Evolutionary conservation across 2,888 invertebrate genomes (phyloP).

Genomic region (Lordiphosa andalusiaca): DNA sequence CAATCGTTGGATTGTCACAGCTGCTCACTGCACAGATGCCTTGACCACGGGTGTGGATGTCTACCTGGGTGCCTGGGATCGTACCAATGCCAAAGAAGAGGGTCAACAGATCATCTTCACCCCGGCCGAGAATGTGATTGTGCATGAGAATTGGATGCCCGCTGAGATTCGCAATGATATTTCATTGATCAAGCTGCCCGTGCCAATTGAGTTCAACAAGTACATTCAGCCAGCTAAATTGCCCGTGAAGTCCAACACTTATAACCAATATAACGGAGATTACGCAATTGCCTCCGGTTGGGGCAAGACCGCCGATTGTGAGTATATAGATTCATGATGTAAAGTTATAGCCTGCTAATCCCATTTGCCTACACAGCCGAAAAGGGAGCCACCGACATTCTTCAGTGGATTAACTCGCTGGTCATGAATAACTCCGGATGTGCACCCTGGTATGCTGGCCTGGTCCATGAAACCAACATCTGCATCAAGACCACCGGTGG

Average conservation of each 20-base stretch:
- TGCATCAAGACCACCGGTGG: slow-evolving; percentile 72
- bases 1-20: slow-evolving; percentile 72
- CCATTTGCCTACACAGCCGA: slow-evolving; percentile 29
- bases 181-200: slow-evolving; percentile 80
- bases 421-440: slow-evolving; percentile 62
- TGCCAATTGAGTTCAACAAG: slow-evolving; percentile 75
- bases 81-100: slow-evolving; percentile 51
- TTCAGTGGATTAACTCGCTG: slow-evolving; percentile 59
- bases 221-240: slow-evolving; percentile 62
- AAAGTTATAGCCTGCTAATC: background rate
- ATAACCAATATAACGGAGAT: slow-evolving; percentile 52
- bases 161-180: slow-evolving; percentile 79
- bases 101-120: slow-evolving; percentile 66
- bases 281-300: slow-evolving; percentile 74
- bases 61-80: slow-evolving; percentile 68
- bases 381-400: slow-evolving; percentile 45
- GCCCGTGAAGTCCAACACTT: slow-evolving; percentile 46
- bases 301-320: slow-evolving; percentile 72
- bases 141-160: slow-evolving; percentile 78
- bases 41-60: slow-evolving; percentile 68
- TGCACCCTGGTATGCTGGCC: slow-evolving; percentile 51
- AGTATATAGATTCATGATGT: slow-evolving; percentile 19
- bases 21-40: slow-evolving; percentile 76
- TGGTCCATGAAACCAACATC: slow-evolving; percentile 46
- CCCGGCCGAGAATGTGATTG: slow-evolving; percentile 51